Evolutionary conservation across 2,113 vertebrate species (phyloP), one percentile per base, ranked within the genome.

Genomic region (Anguilla rostrata): DNA sequence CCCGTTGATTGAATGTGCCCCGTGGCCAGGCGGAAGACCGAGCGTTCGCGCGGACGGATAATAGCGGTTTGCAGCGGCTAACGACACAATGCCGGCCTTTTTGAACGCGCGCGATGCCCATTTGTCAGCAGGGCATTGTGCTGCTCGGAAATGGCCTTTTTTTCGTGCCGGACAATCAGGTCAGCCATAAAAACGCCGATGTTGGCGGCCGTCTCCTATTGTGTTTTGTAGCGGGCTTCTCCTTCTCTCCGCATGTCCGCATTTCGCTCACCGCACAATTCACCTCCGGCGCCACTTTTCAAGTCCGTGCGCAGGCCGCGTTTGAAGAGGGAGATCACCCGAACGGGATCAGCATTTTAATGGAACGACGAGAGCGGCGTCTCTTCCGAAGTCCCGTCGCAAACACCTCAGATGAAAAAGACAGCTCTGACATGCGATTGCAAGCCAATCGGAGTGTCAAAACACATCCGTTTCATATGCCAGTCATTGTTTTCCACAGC

Each of bases 131-230:
- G 78, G 18, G 78, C 46, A 86, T 40, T 84, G 66, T 84, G 83
- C 11, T 87, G 84, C 81, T 88, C 85, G 81, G 83, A 78, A 91
- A 82, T 39, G 75, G 83, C 84, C 89, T 63, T 40, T 60, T 60
- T 39, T 89, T 80, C 86, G 79, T 29, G 15, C 43, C 39, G 87
- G 90, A 89, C 91, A 92, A 93, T 91, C 91, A 89, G 91, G 93
- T 94, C 94, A 94, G 85, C 90, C 87, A 88, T 92, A 92, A 93
- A 34, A 94, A 92, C 88, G 90, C 86, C 88, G 91, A 85, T 34
- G 46, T 86, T 87, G 90, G 91, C 91, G 90, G 88, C 87, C 75
- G 86, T 82, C 57, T 87, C 18, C 83, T 2, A 34, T 87, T 79
- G 86, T 83, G 79, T 87, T 14, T 86, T 2, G 49, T 20, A 29